These are phyloP conservation scores for Mormyrus lacerda DNA, from an alignment of 2,113 vertebrate species.

Conservation along the genomic window DNA sequence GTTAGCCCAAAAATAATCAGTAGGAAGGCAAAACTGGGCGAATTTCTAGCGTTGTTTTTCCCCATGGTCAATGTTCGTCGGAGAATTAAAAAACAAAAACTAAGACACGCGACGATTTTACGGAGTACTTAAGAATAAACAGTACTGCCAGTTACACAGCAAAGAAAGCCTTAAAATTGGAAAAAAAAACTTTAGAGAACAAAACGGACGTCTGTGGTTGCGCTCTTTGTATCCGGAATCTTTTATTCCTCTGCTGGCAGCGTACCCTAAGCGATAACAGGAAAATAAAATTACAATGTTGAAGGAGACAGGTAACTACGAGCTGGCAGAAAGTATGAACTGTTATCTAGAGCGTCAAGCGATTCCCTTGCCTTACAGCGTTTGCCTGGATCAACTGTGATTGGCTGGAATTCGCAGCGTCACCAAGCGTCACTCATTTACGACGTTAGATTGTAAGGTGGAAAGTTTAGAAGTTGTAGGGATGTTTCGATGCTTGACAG, in stretches of 20 bases:
- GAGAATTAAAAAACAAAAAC: slow-evolving; percentile 12
- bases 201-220: slow-evolving; percentile 22
- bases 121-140: slow-evolving; percentile 4
- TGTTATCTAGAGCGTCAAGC: not conserved
- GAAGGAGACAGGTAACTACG: not conserved
- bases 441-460: not conserved
- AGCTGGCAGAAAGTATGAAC: not conserved
- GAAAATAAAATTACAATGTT: not conserved
- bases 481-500: not conserved
- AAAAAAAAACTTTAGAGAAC: slow-evolving; percentile 22
- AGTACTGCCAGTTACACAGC: not conserved
- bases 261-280: not conserved
- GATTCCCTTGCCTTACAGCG: not conserved
- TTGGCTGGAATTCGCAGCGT: not conserved
- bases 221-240: slow-evolving; percentile 17
- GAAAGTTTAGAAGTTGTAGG: not conserved
- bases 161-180: slow-evolving; percentile 16
- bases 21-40: slow-evolving; percentile 24
- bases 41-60: slow-evolving; percentile 42
- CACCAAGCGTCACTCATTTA: not conserved
- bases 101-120: not conserved
- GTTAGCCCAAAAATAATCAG: slow-evolving; percentile 41
- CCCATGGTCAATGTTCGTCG: slow-evolving; percentile 44
- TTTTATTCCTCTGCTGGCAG: not conserved
- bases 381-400: not conserved